Evolutionary conservation across 1,140 invertebrate genomes (phyloP), one percentile per base, ranked within the genome.

Genomic region (Heliothis subflexa): DNA sequence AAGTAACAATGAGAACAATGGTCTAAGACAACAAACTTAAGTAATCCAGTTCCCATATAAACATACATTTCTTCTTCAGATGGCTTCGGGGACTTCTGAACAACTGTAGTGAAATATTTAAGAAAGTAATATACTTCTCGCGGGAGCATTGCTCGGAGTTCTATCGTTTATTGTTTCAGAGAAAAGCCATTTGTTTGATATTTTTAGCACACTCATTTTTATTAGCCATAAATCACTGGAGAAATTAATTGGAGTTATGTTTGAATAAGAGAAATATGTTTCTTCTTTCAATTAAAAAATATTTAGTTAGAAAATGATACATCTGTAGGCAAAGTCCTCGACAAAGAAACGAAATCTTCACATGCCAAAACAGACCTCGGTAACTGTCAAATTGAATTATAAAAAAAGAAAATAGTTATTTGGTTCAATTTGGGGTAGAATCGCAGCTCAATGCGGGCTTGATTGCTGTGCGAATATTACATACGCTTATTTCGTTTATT

Each of bases 11-110:
- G 54, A 47, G 40, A 73, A 75, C 55, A 75, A 75, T 62, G 16
- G 72, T 50, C 72, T 49, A 62, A 61, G 72, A 64, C n/a, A 75
- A 75, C 72, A 62, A 75, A 75, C 57, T 50, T 62, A 47, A 75
- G 59, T 40, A 62, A 62, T 62, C 25, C 72, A 49, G 72, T 13
- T 33, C 59, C 52, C 45, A 62, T 61, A 75, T 52, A 62, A 75
- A 75, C 72, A 62, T 62, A 52, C 54, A 62, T 75, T 54, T 55
- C 47, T n/a, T 62, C 33, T 50, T 47, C 45, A 75, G 33, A 62
- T 62, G 59, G 59, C 72, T 62, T 75, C 50, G 57, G 72, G 40
- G 59, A 75, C 57, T 75, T 59, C 18, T 14, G 54, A 50, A 62
- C 45, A 16, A 52, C 18, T 47, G 57, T 62, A 28, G 25, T 75